Base-by-base conservation (phyloP, 2,888 invertebrate genomes). In the Sinhomidia bicolor region DNA sequence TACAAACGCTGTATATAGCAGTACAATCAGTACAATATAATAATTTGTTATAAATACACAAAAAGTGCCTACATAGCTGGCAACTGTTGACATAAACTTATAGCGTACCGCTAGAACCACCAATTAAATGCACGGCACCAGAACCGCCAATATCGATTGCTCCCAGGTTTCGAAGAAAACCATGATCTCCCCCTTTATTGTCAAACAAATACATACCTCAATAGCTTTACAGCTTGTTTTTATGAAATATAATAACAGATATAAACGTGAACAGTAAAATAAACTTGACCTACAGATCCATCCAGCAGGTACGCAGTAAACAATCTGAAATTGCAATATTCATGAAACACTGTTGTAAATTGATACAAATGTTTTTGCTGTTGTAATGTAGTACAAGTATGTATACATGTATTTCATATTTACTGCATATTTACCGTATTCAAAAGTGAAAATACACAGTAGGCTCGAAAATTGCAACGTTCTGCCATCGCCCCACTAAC, bases 401-500 rank as follows among this genome's bases (percentile, higher is more conserved):
- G 29, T 29, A 17, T 23, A 4, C 23, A 41, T 57, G 17, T 57
- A 32, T 44, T 81, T 85, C 65, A 12, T n/a, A n/a, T n/a, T n/a
- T n/a, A n/a, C n/a, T n/a, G n/a, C n/a, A n/a, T n/a, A 23, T 17
- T 71, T 82, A 89, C 89, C 0, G 98, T 98, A 93, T 98, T 98
- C 23, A 98, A 93, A 81, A 97, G 95, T 0, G 98, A 98, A 94
- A 98, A 98, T 20, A 98, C 90, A 92, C 98, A 98, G 93, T 98
- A 98, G 0, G 98, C 98, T 93, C 96, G 96, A 94, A 98, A 97
- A 94, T 97, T 96, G 93, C 97, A 98, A 89, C 98, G 95, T 93
- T 98, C 98, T 0, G 98, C 98, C 97, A 98, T 98, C 5, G 98
- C 98, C 0, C 98, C 98, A 92, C 97, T 97, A 0, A 98, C 98